Conservation (phyloP, 2,113 vertebrate genomes). For the Callocephalon fimbriatum region DNA sequence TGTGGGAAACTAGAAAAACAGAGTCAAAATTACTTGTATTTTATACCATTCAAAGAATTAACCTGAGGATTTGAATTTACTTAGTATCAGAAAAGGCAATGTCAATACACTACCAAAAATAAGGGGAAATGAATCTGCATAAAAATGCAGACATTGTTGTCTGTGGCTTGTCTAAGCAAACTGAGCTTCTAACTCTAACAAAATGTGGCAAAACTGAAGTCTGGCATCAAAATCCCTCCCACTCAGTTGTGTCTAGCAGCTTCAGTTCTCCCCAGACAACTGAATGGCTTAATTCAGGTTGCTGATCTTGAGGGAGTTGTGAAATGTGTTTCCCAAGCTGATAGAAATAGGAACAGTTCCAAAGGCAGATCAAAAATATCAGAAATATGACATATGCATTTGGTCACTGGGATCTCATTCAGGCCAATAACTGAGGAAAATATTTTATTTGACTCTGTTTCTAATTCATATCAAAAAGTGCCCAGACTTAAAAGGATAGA, state of each 20-base stretch:
- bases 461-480: background rate
- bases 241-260: background rate
- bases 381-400: background rate
- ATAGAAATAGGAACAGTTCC: background rate
- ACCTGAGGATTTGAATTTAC: background rate
- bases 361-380: background rate
- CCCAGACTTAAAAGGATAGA: background rate
- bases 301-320: background rate
- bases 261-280: background rate
- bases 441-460: background rate
- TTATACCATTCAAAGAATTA: background rate
- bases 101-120: background rate
- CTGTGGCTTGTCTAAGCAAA: background rate
- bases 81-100: background rate
- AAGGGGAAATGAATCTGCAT: background rate
- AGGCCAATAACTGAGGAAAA: background rate
- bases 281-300: background rate
- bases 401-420: background rate
- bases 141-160: background rate
- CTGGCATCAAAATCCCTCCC: background rate
- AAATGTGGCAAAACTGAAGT: background rate
- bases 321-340: background rate
- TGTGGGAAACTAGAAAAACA: background rate
- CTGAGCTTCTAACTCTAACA: background rate
- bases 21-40: background rate